phyloP scores from a whole-genome alignment of 2,797 vertebrate species.

The Spondyliosoma cantharus region DNA sequence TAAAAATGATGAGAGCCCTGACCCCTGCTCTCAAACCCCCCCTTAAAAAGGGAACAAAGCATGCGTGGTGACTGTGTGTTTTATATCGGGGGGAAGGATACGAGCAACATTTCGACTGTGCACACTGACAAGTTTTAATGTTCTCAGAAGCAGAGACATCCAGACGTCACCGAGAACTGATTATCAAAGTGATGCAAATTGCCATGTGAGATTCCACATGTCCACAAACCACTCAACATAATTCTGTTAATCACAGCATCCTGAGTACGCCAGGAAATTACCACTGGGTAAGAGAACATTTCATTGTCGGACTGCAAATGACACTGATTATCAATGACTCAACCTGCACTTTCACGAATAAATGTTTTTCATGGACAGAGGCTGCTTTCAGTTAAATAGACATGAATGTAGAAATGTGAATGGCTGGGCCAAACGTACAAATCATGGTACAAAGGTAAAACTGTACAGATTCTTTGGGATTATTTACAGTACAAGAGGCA shows the following conservation, averaged over 20 bases:
- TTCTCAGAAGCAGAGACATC: not conserved
- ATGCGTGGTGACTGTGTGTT: not conserved
- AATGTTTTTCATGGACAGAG: not conserved
- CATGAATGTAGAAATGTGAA: not conserved
- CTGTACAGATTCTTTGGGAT: conserved; percentile 1
- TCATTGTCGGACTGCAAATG: not conserved
- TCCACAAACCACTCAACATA: conserved; percentile 19
- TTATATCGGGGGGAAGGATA: not conserved
- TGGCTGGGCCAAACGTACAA: not conserved
- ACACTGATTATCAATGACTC: not conserved
- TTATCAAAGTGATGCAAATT: conserved; percentile 49
- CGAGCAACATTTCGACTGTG: not conserved
- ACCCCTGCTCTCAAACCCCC: conserved; percentile 10
- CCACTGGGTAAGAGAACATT: conserved; percentile 2
- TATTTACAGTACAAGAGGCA: not conserved
- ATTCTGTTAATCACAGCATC: conserved; percentile 4
- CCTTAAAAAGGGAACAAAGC: conserved; percentile 8
- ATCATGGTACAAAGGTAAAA: not conserved
- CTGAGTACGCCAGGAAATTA: not conserved
- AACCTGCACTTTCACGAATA: conserved; percentile 5
- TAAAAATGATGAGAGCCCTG: conserved; percentile 10
- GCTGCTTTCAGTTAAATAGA: not conserved
- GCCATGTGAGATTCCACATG: conserved; percentile 1
- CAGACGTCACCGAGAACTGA: conserved; percentile 15
- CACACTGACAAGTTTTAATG: not conserved